Evolutionary conservation across 2,888 invertebrate genomes (phyloP).

Genomic region (Nomada fabriciana): DNA sequence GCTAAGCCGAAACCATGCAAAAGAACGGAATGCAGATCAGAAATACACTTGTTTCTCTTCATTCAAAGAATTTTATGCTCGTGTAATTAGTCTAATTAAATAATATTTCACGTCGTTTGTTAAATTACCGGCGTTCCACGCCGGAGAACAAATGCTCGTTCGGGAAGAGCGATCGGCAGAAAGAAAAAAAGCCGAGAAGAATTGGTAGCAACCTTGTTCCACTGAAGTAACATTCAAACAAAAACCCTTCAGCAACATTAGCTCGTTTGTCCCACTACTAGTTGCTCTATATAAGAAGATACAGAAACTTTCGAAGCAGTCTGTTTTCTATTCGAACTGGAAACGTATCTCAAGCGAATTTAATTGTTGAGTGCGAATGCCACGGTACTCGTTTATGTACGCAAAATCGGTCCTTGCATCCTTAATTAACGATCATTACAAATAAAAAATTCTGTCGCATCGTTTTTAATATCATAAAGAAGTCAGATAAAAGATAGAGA

Average conservation of each 20-base stretch:
- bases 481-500: neutral
- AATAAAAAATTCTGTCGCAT: constrained; percentile 21
- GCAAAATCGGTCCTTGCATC: constrained; percentile 39
- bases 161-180: neutral
- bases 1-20: neutral
- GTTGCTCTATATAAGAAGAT: constrained; percentile 51
- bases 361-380: constrained; percentile 20
- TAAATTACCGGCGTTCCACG: neutral
- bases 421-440: constrained; percentile 63
- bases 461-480: neutral
- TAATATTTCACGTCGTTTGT: neutral
- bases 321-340: constrained; percentile 5
- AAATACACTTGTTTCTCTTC: neutral
- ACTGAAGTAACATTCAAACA: constrained; percentile 29
- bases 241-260: constrained; percentile 32
- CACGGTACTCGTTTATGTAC: neutral
- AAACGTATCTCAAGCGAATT: neutral
- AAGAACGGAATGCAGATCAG: neutral
- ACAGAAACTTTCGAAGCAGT: constrained; percentile 30
- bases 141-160: neutral
- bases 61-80: neutral
- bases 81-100: constrained; percentile 6
- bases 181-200: constrained; percentile 7
- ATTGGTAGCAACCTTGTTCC: constrained; percentile 41
- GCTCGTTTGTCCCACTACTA: constrained; percentile 20